Evolutionary conservation across 2,113 vertebrate genomes (phyloP).

Genomic region (Pangasianodon hypophthalmus): DNA sequence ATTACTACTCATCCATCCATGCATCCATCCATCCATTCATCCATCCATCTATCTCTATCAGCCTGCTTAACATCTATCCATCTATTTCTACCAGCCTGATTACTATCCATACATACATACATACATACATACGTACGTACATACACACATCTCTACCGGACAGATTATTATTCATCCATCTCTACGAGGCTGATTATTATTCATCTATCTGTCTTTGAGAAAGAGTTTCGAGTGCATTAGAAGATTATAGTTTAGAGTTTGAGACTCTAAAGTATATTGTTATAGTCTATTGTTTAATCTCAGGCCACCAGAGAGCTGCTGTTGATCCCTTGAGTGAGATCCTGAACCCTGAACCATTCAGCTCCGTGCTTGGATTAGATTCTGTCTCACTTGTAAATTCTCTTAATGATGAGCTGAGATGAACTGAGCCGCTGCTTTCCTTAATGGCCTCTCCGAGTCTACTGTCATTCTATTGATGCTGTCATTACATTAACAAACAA

Average conservation of each 20-base stretch:
- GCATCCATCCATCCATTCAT: neutral
- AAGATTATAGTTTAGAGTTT: neutral
- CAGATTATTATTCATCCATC: neutral
- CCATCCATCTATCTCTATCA: no score
- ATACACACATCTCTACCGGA: neutral
- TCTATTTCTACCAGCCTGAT: no score
- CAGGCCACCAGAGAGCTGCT: neutral
- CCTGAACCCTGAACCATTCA: neutral
- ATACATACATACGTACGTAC: neutral
- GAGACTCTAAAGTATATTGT: neutral
- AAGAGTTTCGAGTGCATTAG: neutral
- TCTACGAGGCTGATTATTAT: neutral
- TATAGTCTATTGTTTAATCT: slow-evolving; percentile 8
- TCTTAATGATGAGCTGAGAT: slow-evolving; percentile 3
- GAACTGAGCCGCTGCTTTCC: neutral
- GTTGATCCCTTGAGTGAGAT: neutral
- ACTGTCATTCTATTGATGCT: slow-evolving; percentile 20
- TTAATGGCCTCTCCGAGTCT: slow-evolving; percentile 18
- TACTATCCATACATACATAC: neutral
- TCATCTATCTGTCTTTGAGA: neutral
- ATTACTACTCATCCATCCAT: neutral
- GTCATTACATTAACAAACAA: slow-evolving; percentile 12
- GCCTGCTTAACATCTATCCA: no score
- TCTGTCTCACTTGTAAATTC: slow-evolving; percentile 16
- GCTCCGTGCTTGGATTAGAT: neutral